Conservation (phyloP, 2,113 vertebrate species). For the Lonchura striata region DNA sequence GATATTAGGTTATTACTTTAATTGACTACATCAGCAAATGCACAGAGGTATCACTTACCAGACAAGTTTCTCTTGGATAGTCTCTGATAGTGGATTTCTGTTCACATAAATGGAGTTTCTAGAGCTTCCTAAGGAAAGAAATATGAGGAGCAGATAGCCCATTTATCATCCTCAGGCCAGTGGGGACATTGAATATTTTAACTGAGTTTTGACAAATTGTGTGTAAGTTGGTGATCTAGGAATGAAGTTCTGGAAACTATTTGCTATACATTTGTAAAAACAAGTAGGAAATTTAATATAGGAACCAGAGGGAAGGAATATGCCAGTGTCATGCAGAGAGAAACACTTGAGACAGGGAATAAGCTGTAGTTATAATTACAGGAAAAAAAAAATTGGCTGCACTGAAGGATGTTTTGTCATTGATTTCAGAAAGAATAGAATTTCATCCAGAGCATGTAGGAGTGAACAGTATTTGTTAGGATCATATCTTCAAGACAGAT, state of each 20-base stretch:
- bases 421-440: background rate
- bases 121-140: conserved; percentile 38
- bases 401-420: background rate
- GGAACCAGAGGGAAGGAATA: conserved; percentile 29
- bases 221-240: conserved; percentile 13
- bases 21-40: conserved; percentile 44
- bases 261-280: conserved; percentile 20
- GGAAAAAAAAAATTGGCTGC: background rate
- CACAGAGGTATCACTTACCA: conserved; percentile 15
- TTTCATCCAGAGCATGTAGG: background rate
- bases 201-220: conserved; percentile 46
- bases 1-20: conserved; percentile 44
- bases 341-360: background rate
- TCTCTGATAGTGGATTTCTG: conserved; percentile 11
- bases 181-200: conserved; percentile 24
- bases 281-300: conserved; percentile 31
- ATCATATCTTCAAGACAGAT: background rate
- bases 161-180: conserved; percentile 52
- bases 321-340: background rate
- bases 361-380: background rate
- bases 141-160: conserved; percentile 34
- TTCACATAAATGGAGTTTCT: conserved; percentile 22
- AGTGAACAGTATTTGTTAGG: background rate
- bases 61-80: conserved; percentile 19
- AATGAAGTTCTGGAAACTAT: conserved; percentile 40